Base-by-base conservation (phyloP, 1,140 invertebrate genomes). In the Cydia amplana region DNA sequence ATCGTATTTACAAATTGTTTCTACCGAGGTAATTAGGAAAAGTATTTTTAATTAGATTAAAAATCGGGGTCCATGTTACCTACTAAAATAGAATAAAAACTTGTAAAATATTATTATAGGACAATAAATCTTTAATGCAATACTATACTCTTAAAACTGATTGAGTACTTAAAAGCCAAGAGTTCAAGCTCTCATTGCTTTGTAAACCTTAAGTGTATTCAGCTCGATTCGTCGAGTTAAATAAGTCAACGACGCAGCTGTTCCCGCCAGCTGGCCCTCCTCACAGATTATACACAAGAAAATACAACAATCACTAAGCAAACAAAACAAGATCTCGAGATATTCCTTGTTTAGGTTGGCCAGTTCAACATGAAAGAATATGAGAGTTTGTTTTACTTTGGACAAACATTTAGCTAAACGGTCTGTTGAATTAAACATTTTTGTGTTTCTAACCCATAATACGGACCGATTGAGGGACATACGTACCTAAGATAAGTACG, bases 291-390 rank as follows among this genome's bases (percentile, higher is more conserved):
- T 82, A 79, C 77, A 64, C 80, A 82, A 85, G 87, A 85, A 90
- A 87, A 88, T 86, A 85, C 81, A 90, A 84, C 82, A 82, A 87
- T 86, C 83, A 83, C 87, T 87, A 82, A 87, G 84, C 85, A 90
- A 88, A 90, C 87, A 89, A 88, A 86, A 67, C 64, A 67, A 67
- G 85, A 82, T 84, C 82, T 79, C 83, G 79, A 83, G 79, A 83
- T 86, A 85, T 83, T 77, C 75, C 75, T 74, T 85, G 84, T 87
- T 87, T 87, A 73, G 80, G 78, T 83, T 82, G 79, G 79, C 79
- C 82, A n/a, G n/a, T n/a, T n/a, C n/a, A 80, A 74, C 73, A 80
- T 75, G 75, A 80, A 80, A 82, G 79, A 84, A 86, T 84, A 85
- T 83, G 80, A 83, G 80, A 85, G 83, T 85, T 87, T 85, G 83